These are phyloP conservation scores for Drosophila pandora DNA, from an alignment of 1,140 invertebrate genomes.

Conservation along the genomic window DNA sequence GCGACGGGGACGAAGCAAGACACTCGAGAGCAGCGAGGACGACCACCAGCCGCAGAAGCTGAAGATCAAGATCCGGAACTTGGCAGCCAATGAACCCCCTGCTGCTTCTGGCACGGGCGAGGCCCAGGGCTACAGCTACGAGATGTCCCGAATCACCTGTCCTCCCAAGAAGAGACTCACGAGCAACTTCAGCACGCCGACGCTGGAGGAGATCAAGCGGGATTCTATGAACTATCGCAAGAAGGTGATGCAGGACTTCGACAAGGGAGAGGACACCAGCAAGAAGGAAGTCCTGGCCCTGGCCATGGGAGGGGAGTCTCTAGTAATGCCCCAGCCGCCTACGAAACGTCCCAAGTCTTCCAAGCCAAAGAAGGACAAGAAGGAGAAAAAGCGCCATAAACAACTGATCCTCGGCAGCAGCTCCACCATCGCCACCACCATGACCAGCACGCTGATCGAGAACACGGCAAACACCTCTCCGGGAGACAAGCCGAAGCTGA, in stretches of 20 bases:
- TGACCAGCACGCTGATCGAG: slow-evolving; percentile 81
- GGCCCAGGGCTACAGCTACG: slow-evolving; percentile 63
- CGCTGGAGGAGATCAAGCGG: slow-evolving; percentile 90
- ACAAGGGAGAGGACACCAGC: slow-evolving; percentile 86
- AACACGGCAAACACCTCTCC: slow-evolving; percentile 83
- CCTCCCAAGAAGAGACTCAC: slow-evolving; percentile 92
- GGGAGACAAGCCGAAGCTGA: slow-evolving; percentile 86
- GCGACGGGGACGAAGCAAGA: slow-evolving; percentile 76
- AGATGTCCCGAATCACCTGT: slow-evolving; percentile 84
- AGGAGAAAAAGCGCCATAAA: slow-evolving; percentile 87
- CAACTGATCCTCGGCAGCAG: slow-evolving; percentile 41
- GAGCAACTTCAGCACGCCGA: slow-evolving; percentile 87
- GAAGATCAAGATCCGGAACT: slow-evolving; percentile 91
- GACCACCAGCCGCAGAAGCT: slow-evolving; percentile 87
- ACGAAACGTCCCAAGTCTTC: slow-evolving; percentile 84
- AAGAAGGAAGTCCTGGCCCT: slow-evolving; percentile 34
- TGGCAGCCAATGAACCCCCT: slow-evolving; percentile 63
- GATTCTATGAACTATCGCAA: slow-evolving; percentile 95
- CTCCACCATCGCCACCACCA: slow-evolving; percentile 33
- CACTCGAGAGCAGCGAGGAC: slow-evolving; percentile 84
- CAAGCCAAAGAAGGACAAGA: slow-evolving; percentile 86
- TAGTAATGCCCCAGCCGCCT: slow-evolving; percentile 44
- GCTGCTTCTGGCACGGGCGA: slow-evolving; percentile 84
- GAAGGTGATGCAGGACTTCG: slow-evolving; percentile 92
- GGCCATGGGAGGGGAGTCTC: slow-evolving; percentile 17